Evolutionary conservation across 2,888 invertebrate genomes (phyloP).

Genomic region (Limnephilus marmoratus): DNA sequence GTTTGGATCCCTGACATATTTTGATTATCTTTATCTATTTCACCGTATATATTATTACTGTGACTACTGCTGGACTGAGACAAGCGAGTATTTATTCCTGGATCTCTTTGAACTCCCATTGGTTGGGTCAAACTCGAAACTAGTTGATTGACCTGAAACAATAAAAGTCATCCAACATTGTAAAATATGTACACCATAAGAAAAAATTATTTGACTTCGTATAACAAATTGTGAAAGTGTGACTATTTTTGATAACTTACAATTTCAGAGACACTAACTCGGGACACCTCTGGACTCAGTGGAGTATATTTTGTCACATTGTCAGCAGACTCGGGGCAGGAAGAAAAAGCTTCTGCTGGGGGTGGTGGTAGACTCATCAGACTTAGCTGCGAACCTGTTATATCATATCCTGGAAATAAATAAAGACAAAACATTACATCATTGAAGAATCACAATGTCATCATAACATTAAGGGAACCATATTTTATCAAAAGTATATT

Average conservation of each 20-base stretch:
- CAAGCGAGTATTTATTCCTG: not conserved
- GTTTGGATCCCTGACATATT: conserved; percentile 28
- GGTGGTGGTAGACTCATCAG: conserved; percentile 86
- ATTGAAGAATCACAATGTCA: too few species aligned
- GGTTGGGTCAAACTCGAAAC: conserved; percentile 47
- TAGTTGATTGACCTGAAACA: conserved; percentile 50
- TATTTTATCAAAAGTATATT: not conserved
- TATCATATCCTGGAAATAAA: conserved; percentile 70
- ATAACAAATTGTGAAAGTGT: not conserved
- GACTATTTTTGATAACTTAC: conserved; percentile 68
- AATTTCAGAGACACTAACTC: conserved; percentile 56
- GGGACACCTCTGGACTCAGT: conserved; percentile 65
- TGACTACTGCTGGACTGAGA: not conserved
- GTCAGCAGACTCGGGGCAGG: not conserved
- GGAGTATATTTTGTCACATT: conserved; percentile 13
- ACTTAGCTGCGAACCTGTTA: conserved; percentile 84
- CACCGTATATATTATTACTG: not conserved
- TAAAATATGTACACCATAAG: not conserved
- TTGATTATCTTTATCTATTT: conserved; percentile 5
- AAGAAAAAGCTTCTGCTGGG: conserved; percentile 74
- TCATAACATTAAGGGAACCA: not conserved
- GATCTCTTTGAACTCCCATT: not conserved
- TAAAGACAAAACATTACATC: not conserved
- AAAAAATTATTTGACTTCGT: not conserved
- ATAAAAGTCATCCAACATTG: not conserved